These are phyloP conservation scores for Drosophila vallismaia DNA, from an alignment of 2,888 invertebrate species.

Conservation along the genomic window DNA sequence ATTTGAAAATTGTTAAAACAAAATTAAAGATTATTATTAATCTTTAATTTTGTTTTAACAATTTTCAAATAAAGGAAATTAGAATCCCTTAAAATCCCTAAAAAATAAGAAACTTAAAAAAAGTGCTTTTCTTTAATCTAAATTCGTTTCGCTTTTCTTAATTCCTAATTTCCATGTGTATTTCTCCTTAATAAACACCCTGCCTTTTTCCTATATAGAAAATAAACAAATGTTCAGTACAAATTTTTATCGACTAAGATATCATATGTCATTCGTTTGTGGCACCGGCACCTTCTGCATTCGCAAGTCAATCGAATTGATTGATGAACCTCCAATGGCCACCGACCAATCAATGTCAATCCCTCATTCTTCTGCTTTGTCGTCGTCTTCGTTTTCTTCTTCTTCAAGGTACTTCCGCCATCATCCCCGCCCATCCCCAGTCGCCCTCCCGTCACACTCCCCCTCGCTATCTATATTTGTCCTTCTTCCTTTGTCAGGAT, in stretches of 20 bases:
- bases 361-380: conserved; percentile 4
- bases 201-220: not conserved
- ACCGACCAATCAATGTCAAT: conserved; percentile 36
- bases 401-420: conserved; percentile 17
- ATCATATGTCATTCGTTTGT: conserved; percentile 21
- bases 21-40: too few species aligned
- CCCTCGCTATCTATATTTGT: not conserved
- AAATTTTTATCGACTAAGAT: conserved; percentile 13
- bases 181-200: not conserved
- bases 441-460: too few species aligned
- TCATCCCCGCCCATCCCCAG: not conserved
- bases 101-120: too few species aligned
- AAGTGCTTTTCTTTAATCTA: too few species aligned
- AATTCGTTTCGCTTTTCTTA: too few species aligned
- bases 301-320: conserved; percentile 39
- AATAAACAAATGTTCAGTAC: not conserved
- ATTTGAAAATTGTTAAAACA: too few species aligned
- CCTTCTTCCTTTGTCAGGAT: conserved; percentile 6
- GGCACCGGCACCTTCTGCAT: conserved; percentile 20
- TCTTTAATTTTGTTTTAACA: too few species aligned
- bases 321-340: conserved; percentile 36
- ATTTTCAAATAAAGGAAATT: too few species aligned
- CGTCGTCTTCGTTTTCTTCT: not conserved
- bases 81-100: too few species aligned
- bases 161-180: too few species aligned